These are phyloP conservation scores for Sisyra nigra DNA, from an alignment of 2,888 invertebrate genomes.

Conservation along the genomic window DNA sequence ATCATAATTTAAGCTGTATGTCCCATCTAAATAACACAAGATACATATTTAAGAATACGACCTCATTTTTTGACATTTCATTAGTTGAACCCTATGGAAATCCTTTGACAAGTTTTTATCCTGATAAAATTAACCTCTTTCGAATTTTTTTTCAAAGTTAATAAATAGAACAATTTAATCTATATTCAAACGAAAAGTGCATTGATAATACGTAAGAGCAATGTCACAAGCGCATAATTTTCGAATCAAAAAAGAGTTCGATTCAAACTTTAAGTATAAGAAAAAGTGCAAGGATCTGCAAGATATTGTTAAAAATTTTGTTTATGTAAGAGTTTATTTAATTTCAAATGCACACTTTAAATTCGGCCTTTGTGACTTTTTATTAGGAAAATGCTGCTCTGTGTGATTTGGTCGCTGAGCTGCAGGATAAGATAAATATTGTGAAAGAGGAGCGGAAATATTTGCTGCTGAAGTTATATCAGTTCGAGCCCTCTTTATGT, in stretches of 20 bases:
- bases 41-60: too few relatives aligned
- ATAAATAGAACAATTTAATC: too few relatives aligned
- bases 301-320: constrained; percentile 43
- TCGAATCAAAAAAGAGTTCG: constrained; percentile 3
- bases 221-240: neutral
- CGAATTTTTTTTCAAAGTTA: too few relatives aligned
- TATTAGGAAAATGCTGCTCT: constrained; percentile 67
- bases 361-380: too few relatives aligned
- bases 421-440: constrained; percentile 64
- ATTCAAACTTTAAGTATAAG: constrained; percentile 30
- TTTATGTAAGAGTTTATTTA: constrained; percentile 57
- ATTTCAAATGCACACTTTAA: constrained; percentile 14
- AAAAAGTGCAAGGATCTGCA: constrained; percentile 45
- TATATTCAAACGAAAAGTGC: too few relatives aligned
- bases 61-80: too few relatives aligned
- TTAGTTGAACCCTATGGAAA: too few relatives aligned
- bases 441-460: constrained; percentile 73
- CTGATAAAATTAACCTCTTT: too few relatives aligned
- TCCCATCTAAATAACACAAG: too few relatives aligned
- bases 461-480: constrained; percentile 57
- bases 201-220: too few relatives aligned
- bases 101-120: too few relatives aligned
- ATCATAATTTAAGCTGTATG: too few relatives aligned
- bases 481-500: constrained; percentile 33
- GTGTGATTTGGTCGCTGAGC: constrained; percentile 75